Conservation (phyloP, 2,888 invertebrate genomes). For the Unio delphinus region DNA sequence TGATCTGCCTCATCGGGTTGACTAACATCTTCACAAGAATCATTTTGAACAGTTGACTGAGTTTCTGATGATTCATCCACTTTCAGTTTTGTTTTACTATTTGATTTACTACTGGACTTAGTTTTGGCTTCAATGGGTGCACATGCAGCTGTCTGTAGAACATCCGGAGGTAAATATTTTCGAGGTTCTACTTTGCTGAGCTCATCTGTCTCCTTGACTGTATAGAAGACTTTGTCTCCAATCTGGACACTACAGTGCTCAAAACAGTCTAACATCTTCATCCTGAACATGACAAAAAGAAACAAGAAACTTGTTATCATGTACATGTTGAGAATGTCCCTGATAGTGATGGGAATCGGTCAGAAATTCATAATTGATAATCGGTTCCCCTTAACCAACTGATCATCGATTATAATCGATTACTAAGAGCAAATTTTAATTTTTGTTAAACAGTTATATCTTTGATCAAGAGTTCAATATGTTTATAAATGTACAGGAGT, state of each 20-base stretch:
- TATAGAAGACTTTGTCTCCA: slow-evolving; percentile 89
- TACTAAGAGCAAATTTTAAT: too few species aligned
- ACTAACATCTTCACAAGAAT: slow-evolving; percentile 18
- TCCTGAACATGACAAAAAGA: slow-evolving; percentile 71
- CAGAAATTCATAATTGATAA: too few species aligned
- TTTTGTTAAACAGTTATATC: too few species aligned
- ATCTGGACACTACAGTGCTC: slow-evolving; percentile 91
- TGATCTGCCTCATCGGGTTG: slow-evolving; percentile 11
- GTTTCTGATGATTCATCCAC: slow-evolving; percentile 21
- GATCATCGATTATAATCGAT: too few species aligned
- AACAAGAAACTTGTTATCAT: not conserved
- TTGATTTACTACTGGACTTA: not conserved
- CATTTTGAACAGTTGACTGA: slow-evolving; percentile 65
- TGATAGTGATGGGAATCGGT: too few species aligned
- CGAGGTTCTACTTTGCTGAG: slow-evolving; percentile 56
- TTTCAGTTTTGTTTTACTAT: slow-evolving; percentile 64
- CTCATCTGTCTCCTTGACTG: slow-evolving; percentile 83
- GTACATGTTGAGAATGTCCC: not conserved
- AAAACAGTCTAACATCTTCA: slow-evolving; percentile 86
- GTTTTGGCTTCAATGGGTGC: not conserved
- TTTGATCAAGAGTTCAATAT: too few species aligned
- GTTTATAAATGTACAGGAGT: too few species aligned
- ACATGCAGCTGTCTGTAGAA: slow-evolving; percentile 15
- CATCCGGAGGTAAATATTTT: slow-evolving; percentile 36
- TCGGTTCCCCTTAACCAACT: too few species aligned